phyloP scores from a whole-genome alignment of 1,140 invertebrate species.

The Drosophila nannoptera region DNA sequence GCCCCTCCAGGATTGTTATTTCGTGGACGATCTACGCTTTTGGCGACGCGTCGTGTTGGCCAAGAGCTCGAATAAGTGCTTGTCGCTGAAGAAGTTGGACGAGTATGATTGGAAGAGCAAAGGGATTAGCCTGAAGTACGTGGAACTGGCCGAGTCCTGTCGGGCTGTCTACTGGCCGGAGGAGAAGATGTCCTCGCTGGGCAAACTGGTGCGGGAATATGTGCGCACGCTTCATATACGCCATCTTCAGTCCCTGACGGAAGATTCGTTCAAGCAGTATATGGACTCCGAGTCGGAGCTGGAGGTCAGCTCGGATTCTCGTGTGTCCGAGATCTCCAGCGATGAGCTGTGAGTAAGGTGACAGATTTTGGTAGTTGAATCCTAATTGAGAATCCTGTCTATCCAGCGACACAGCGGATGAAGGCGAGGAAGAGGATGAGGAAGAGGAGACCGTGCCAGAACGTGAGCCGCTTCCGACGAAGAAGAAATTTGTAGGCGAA shows the following conservation, averaged over 20 bases:
- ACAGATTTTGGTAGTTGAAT: not conserved
- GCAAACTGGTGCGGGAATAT: conserved; percentile 30
- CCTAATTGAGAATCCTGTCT: not conserved
- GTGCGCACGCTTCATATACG: conserved; percentile 50
- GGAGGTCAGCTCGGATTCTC: conserved; percentile 39
- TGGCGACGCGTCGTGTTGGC: conserved; percentile 67
- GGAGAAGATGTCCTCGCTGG: conserved; percentile 50
- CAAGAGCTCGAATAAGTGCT: conserved; percentile 42
- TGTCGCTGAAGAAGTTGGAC: conserved; percentile 35
- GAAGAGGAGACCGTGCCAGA: conserved; percentile 4
- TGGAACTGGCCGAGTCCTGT: conserved; percentile 64
- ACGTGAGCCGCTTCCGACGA: not conserved
- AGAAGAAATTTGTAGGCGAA: not conserved
- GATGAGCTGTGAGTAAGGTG: conserved; percentile 26
- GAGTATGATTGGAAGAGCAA: conserved; percentile 61
- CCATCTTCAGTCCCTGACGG: conserved; percentile 53
- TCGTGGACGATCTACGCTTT: conserved; percentile 44
- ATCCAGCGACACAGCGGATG: conserved; percentile 8
- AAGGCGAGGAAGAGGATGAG: conserved; percentile 4
- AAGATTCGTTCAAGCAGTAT: conserved; percentile 32
- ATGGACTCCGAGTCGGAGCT: conserved; percentile 24
- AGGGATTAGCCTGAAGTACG: conserved; percentile 66
- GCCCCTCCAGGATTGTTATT: conserved; percentile 60
- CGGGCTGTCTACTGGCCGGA: conserved; percentile 59
- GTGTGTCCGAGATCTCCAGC: conserved; percentile 35